Conservation (phyloP, 2,113 vertebrate genomes). For the Malurus cyaneus region DNA sequence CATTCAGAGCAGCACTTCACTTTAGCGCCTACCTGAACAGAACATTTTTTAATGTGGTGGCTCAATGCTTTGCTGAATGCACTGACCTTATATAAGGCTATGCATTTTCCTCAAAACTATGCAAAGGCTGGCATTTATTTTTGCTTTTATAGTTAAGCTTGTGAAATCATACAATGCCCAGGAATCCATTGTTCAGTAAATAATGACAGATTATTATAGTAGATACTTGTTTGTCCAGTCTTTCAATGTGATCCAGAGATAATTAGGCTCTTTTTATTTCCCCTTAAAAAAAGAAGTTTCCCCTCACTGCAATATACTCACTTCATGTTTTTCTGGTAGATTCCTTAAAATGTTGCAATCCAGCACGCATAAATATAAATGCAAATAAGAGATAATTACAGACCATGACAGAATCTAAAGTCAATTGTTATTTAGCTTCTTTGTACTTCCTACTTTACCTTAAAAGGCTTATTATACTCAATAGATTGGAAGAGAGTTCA, state of each 20-base stretch:
- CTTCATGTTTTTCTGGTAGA: slow-evolving; percentile 39
- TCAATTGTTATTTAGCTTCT: background rate
- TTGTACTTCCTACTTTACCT: background rate
- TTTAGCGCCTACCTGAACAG: background rate
- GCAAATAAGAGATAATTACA: background rate
- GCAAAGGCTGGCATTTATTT: background rate
- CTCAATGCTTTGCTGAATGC: background rate
- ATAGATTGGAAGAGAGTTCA: background rate
- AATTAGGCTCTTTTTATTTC: background rate
- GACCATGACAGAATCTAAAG: background rate
- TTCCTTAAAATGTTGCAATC: background rate
- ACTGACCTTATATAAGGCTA: background rate
- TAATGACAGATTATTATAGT: background rate
- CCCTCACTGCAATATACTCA: background rate
- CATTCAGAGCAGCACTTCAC: background rate
- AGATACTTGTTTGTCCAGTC: background rate
- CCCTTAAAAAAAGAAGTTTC: background rate
- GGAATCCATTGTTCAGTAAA: background rate
- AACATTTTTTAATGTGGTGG: background rate
- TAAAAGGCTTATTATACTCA: background rate
- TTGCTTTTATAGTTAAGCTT: background rate
- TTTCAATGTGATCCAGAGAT: background rate
- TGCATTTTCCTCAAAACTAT: background rate
- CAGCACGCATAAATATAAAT: background rate
- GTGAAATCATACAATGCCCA: background rate